Evolutionary conservation across 2,113 vertebrate genomes (phyloP).

Genomic region (Thinocorus orbignyianus): DNA sequence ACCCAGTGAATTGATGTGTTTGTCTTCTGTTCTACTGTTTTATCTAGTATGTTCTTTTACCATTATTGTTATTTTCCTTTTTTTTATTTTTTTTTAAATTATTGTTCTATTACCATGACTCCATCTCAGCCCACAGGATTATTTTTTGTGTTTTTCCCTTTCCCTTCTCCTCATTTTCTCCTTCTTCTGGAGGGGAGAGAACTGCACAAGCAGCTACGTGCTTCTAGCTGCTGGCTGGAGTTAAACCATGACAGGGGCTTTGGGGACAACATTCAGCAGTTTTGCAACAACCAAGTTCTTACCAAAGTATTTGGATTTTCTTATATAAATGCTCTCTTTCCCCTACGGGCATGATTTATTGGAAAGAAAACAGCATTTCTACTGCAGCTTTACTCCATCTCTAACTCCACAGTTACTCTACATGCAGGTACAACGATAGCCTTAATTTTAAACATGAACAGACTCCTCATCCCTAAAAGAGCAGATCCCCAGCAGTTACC

Average conservation of each 20-base stretch:
- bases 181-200: background rate
- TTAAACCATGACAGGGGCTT: background rate
- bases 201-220: background rate
- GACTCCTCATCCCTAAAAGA: background rate
- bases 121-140: background rate
- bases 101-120: background rate
- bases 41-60: background rate
- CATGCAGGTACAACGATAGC: fast-evolving
- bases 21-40: background rate
- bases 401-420: background rate
- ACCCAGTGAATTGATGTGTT: background rate
- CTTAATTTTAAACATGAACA: background rate
- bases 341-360: background rate
- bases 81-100: background rate
- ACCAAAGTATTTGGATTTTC: background rate
- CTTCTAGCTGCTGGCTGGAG: background rate
- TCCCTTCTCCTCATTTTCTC: background rate
- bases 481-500: background rate
- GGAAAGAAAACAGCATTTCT: background rate
- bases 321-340: background rate
- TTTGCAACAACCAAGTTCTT: background rate
- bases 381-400: background rate
- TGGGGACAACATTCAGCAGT: background rate
- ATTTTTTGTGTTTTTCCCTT: background rate
- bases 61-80: background rate